Evolutionary conservation across 2,113 vertebrate species (phyloP).

Genomic region (Calidris pugnax): DNA sequence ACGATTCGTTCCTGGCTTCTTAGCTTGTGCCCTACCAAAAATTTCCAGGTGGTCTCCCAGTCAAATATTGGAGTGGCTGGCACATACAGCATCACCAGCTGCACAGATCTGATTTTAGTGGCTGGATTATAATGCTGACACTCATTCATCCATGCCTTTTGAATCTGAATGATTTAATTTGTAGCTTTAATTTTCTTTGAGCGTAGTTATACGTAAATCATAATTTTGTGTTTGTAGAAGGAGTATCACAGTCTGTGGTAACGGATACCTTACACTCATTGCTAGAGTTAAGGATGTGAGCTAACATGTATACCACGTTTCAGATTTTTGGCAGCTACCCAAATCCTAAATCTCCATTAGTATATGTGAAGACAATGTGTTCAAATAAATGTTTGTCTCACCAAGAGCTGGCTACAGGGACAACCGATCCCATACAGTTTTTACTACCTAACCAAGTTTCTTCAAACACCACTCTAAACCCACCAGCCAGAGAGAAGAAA

Average conservation of each 20-base stretch:
- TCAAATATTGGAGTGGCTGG: neutral
- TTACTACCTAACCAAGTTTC: neutral
- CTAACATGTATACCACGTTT: neutral
- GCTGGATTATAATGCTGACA: neutral
- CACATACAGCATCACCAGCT: neutral
- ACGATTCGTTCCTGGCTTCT: neutral
- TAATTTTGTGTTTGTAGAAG: neutral
- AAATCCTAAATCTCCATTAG: neutral
- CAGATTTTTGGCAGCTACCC: neutral
- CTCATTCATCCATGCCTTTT: neutral
- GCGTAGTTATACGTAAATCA: neutral
- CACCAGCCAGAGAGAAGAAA: neutral
- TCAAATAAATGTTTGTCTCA: neutral
- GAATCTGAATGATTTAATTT: neutral
- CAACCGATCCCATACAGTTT: neutral
- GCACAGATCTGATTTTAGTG: constrained; percentile 14
- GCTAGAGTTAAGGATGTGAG: neutral
- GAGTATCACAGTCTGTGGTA: neutral
- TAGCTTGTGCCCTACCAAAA: neutral
- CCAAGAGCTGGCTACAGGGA: neutral
- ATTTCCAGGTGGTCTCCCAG: neutral
- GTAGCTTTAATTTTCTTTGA: neutral
- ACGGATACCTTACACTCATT: neutral
- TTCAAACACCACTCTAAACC: neutral
- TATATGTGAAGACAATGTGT: neutral